These are phyloP conservation scores for Lepetodrilus schrolli DNA, from an alignment of 2,888 invertebrate species.

Conservation along the genomic window DNA sequence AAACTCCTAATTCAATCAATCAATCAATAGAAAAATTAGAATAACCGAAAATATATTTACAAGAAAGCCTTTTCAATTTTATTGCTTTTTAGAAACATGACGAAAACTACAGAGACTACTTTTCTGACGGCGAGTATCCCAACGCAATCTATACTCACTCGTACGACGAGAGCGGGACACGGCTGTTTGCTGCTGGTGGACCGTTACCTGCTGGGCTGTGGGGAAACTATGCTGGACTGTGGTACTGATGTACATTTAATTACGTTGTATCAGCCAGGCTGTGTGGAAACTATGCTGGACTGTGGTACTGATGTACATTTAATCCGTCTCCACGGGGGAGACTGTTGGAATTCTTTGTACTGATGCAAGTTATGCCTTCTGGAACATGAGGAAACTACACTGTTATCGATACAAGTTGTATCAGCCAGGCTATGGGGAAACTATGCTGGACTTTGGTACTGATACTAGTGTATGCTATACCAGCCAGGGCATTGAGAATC, in stretches of 20 bases:
- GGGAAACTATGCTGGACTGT: slow-evolving; percentile 95
- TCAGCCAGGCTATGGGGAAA: slow-evolving; percentile 93
- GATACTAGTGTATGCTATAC: no score
- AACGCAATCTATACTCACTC: slow-evolving; percentile 95
- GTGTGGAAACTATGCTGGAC: slow-evolving; percentile 94
- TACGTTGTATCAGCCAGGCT: slow-evolving; percentile 85
- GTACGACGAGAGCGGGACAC: slow-evolving; percentile 92
- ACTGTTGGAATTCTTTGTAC: neutral
- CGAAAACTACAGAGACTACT: slow-evolving; percentile 70
- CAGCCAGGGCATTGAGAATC: no score
- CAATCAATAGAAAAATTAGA: no score
- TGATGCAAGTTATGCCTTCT: no score
- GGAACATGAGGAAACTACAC: no score
- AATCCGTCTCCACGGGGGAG: neutral
- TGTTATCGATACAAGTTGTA: no score
- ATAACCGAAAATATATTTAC: no score
- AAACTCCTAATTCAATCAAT: no score
- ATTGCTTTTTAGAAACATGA: slow-evolving; percentile 71
- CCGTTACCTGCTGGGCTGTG: slow-evolving; percentile 92
- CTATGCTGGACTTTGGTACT: slow-evolving; percentile 96
- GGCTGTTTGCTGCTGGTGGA: slow-evolving; percentile 95
- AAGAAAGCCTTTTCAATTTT: no score
- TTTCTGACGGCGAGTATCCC: slow-evolving; percentile 84
- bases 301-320: slow-evolving; percentile 85
- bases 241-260: slow-evolving; percentile 82